Conservation (phyloP, 2,113 vertebrate species). For the Hemiscyllium ocellatum region DNA sequence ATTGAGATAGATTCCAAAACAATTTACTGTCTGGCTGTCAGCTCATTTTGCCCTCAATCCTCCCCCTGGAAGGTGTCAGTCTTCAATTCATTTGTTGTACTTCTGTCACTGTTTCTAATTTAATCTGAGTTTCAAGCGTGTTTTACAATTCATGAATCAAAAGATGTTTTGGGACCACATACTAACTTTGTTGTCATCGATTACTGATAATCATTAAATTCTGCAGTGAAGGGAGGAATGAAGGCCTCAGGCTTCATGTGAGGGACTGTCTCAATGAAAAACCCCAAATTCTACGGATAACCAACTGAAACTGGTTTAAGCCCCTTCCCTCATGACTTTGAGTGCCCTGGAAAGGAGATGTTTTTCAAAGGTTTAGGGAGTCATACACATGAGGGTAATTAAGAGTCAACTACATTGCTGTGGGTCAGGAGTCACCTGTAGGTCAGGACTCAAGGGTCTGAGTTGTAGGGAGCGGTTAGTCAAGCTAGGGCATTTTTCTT, state of each 20-base stretch:
- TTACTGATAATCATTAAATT: background rate
- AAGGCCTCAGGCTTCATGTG: background rate
- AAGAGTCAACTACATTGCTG: too few species aligned
- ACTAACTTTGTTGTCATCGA: background rate
- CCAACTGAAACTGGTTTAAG: background rate
- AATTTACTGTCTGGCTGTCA: constrained; percentile 16
- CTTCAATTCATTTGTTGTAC: background rate
- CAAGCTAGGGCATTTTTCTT: too few species aligned
- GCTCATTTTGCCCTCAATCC: background rate
- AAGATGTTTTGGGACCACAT: constrained; percentile 10
- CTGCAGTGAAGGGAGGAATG: background rate
- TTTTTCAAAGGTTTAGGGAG: background rate
- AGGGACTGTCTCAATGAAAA: background rate
- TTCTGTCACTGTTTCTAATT: constrained; percentile 18
- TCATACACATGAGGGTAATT: background rate
- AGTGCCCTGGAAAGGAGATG: background rate
- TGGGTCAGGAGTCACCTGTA: too few species aligned
- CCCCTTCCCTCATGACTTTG: background rate
- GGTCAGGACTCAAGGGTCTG: too few species aligned
- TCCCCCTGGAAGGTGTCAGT: background rate
- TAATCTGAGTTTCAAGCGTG: background rate
- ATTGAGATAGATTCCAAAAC: background rate
- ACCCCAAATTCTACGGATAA: background rate
- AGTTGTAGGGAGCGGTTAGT: too few species aligned
- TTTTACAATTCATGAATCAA: constrained; percentile 23